Evolutionary conservation across 2,113 vertebrate genomes (phyloP), one percentile per base, ranked within the genome.

Genomic region (Tachuris rubrigastra): DNA sequence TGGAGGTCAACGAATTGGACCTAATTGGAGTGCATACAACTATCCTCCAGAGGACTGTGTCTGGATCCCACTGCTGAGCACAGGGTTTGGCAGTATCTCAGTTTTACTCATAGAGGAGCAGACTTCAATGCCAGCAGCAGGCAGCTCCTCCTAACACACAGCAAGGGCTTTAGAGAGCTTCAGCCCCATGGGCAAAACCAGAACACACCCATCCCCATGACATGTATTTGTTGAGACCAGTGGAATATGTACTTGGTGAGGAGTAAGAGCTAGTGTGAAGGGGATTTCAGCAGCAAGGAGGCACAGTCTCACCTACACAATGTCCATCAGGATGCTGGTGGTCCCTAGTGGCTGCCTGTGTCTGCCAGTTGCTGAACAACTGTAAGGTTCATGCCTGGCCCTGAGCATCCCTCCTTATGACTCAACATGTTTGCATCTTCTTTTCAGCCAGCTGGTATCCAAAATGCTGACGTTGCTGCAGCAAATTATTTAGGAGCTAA

Each of bases 321-420:
- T 56, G 69, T 72, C 39, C 46, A 25, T 91, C 21, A 23, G 59
- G 49, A 27, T 77, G 15, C 25, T 53, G 23, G 5, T 60, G 39
- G 44, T 79, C 37, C 56, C 18, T 3, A 1, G 13, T 0, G 0
- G 31, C 31, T 87, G 25, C 59, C 35, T 91, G 84, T 96, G 80
- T 60, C 81, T 97, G 59, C 77, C 8, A 6, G 96, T 96, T 98
- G 82, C 97, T 91, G 87, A 95, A 96, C 97, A 97, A 97, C 95
- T 65, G 27, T 21, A 10, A 9, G 20, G 28, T 42, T 79, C 0
- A 0, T 9, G 8, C 39, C 53, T 65, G 27, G 28, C 21, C 27
- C 39, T 53, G 37, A 86, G 31, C 41, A 62, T 53, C 53, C 30
- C 28, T 94, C 65, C 5, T 8, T 79, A 39, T 69, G 71, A 69